These are phyloP conservation scores for Heterodera schachtii DNA, from an alignment of 1,140 invertebrate genomes.

Conservation along the genomic window DNA sequence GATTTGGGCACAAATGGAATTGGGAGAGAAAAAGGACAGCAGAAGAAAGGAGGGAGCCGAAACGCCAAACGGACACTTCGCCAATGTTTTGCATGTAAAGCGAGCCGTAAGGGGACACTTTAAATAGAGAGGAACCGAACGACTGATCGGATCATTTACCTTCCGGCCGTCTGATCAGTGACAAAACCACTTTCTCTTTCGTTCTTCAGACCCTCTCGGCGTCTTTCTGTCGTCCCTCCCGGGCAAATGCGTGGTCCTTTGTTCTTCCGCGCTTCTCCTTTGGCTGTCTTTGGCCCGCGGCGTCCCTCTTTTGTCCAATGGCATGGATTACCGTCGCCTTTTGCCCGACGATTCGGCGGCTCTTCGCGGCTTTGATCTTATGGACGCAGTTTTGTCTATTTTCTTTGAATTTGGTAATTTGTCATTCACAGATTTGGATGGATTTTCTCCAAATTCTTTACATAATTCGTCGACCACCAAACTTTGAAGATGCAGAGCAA, in stretches of 20 bases:
- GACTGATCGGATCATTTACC: not conserved
- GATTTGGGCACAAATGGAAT: not conserved
- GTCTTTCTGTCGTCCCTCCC: conserved; percentile 8
- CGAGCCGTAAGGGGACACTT: not conserved
- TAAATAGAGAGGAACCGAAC: not conserved
- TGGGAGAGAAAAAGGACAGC: not conserved
- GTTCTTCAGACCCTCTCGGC: not conserved
- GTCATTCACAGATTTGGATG: conserved; percentile 42
- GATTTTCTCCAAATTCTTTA: conserved; percentile 55
- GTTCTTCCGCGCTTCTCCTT: not conserved
- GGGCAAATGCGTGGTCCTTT: conserved; percentile 21
- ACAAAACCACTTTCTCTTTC: not conserved
- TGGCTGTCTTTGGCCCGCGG: conserved; percentile 33
- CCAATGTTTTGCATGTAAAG: not conserved
- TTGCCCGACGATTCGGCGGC: conserved; percentile 43
- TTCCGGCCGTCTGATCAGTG: no score
- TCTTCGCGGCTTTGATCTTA: conserved; percentile 40
- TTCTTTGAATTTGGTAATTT: conserved; percentile 16
- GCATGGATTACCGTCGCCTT: conserved; percentile 47
- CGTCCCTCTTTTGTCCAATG: conserved; percentile 31
- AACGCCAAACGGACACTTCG: not conserved
- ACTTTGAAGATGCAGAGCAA: conserved; percentile 40
- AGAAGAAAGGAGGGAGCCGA: not conserved
- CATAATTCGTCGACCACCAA: conserved; percentile 39
- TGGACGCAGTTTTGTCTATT: conserved; percentile 37